phyloP scores from a whole-genome alignment of 1,140 invertebrate species.

The Mercenaria mercenaria region DNA sequence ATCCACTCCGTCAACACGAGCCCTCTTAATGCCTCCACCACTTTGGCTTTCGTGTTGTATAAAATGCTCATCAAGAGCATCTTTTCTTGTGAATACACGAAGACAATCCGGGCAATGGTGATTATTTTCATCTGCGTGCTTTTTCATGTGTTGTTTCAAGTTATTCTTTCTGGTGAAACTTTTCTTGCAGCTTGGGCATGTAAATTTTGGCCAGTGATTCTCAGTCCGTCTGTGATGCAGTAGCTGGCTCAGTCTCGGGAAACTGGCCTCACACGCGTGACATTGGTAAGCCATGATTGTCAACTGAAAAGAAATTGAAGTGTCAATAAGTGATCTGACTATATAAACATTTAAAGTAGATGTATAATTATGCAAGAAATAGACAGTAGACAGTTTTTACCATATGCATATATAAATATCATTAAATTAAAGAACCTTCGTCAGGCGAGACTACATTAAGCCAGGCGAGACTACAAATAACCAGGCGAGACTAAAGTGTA shows the following conservation, averaged over 20 bases:
- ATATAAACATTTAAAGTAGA: too few relatives aligned
- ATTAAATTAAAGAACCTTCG: too few relatives aligned
- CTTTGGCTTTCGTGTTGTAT: neutral
- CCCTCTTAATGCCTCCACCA: neutral
- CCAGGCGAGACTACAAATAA: too few relatives aligned
- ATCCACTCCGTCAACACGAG: neutral
- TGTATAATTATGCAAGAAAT: too few relatives aligned
- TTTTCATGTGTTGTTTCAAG: conserved; percentile 28
- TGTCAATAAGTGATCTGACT: too few relatives aligned
- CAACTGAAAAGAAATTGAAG: neutral
- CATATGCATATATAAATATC: too few relatives aligned
- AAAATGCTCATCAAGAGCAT: neutral
- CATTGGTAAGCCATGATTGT: conserved; percentile 23
- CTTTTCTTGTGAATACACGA: conserved; percentile 2
- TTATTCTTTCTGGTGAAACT: conserved; percentile 31
- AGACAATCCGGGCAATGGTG: conserved; percentile 34
- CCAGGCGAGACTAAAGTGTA: too few relatives aligned
- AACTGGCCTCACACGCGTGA: conserved; percentile 9
- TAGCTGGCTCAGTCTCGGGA: neutral
- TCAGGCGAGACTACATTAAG: too few relatives aligned
- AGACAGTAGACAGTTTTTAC: too few relatives aligned
- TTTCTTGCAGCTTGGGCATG: conserved; percentile 37
- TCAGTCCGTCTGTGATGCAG: conserved; percentile 23
- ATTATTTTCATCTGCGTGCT: conserved; percentile 2
- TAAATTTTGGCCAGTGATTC: conserved; percentile 33